Percentiles rank a stretch among this genome's conserved stretches.
Conservation (phyloP, 2,888 invertebrate species). For the Ophion costatus region DNA sequence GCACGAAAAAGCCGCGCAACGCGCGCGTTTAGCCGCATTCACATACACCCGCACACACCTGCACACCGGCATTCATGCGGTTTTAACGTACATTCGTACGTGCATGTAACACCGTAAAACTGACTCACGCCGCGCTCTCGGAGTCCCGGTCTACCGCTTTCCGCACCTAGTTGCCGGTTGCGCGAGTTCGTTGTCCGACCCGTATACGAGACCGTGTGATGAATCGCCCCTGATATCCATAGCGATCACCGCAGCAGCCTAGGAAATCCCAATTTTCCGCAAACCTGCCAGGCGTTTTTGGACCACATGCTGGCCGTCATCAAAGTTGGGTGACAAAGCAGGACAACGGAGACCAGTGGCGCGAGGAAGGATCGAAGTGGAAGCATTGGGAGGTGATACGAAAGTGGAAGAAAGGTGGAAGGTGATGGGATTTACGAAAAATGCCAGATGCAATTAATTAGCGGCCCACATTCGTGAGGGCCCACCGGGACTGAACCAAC, state of each 20-base stretch:
- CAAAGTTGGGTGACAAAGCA: no score
- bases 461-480: constrained; percentile 55
- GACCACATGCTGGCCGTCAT: no score
- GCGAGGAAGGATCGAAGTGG: no score
- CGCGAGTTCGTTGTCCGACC: constrained; percentile 81
- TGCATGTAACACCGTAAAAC: constrained; percentile 22
- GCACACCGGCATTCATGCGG: not conserved
- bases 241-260: not conserved
- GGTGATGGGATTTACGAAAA: not conserved
- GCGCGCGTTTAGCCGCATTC: constrained; percentile 6
- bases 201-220: constrained; percentile 12
- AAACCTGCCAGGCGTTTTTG: no score
- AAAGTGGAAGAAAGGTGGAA: constrained; percentile 2
- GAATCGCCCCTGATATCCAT: not conserved
- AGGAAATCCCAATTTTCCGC: not conserved
- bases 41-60: constrained; percentile 3
- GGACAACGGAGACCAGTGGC: no score
- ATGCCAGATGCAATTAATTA: constrained; percentile 56
- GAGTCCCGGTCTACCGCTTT: constrained; percentile 75
- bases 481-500: constrained; percentile 67
- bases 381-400: no score
- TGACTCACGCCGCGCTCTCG: constrained; percentile 25
- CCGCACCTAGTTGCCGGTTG: constrained; percentile 71
- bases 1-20: constrained; percentile 35
- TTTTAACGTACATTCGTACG: not conserved